Evolutionary conservation across 2,797 vertebrate genomes (phyloP), one percentile per base, ranked within the genome.

Genomic region (Gorsachius magnificus): DNA sequence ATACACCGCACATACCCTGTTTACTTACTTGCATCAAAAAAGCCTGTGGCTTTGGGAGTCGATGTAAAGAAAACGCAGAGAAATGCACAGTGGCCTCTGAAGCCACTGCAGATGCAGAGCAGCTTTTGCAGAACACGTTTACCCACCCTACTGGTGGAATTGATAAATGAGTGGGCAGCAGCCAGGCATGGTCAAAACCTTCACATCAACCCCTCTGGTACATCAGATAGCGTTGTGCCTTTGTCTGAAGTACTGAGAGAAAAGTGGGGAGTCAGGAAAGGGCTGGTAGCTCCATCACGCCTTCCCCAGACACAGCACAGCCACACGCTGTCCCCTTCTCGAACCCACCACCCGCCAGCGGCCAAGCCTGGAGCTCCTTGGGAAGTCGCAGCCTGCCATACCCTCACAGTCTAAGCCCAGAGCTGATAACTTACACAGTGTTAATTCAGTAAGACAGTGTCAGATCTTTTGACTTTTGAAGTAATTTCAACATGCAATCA

Each of bases 11-110:
- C 2, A 1, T 38, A 56, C 54, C 16, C 54, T 63, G n/a, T 84
- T 91, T 64, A 53, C 45, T 90, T 60, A 68, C 45, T 83, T 95
- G 70, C 66, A 66, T 28, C 54, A 81, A 24, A 72, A 85, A 31
- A 88, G 26, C 33, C 69, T 35, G 13, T 33, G 20, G 46, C 46
- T 88, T 81, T 58, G 77, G 46, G 57, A 82, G 29, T 22, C 45
- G 45, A 11, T 13, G 54, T 15, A 80, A 93, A 64, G 87, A 57
- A 83, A 94, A 82, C 0, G 1, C 43, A 94, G 58, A 91, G 38
- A 72, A 77, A 79, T 16, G 22, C 43, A 31, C 0, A 8, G 28
- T 21, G 46, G 51, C 35, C 72, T 74, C 74, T 3, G 3, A 77
- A 81, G 21, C 51, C 75, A 85, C 20, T 2, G 0, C 1, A 8